A percentile compares a stretch with the other conserved stretches of the same genome.
These are phyloP conservation scores for Heliornis fulica DNA, from an alignment of 2,113 vertebrate genomes.

Conservation along the genomic window DNA sequence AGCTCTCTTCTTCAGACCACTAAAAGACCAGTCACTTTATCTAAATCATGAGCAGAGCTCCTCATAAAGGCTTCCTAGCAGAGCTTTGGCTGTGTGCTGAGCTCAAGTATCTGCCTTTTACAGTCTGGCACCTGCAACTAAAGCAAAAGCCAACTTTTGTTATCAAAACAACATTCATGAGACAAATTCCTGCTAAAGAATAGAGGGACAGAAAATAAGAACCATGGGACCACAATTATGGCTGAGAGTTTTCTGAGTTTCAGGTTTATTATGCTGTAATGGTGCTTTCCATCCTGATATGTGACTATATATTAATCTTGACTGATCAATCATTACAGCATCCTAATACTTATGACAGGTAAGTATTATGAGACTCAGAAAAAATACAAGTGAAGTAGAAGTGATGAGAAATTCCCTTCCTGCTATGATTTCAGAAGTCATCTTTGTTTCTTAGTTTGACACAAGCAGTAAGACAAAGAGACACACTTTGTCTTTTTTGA, in stretches of 20 bases:
- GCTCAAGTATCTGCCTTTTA: neutral
- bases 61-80: neutral
- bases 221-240: neutral
- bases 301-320: neutral
- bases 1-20: neutral
- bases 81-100: neutral
- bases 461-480: neutral
- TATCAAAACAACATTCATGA: neutral
- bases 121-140: neutral
- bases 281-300: neutral
- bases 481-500: neutral
- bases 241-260: neutral
- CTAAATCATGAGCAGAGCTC: neutral
- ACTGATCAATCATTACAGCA: neutral
- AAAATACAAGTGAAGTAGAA: neutral
- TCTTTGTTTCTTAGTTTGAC: neutral
- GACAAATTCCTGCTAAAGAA: neutral
- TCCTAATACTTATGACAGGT: neutral
- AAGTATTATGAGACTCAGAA: neutral
- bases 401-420: neutral
- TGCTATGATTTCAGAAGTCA: neutral
- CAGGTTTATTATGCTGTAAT: neutral
- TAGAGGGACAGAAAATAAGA: neutral
- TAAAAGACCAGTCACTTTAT: neutral
- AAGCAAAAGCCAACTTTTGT: neutral